Percentiles rank a stretch among this genome's conserved stretches.
Conservation (phyloP, 2,888 invertebrate species). For the Myathropa florea region DNA sequence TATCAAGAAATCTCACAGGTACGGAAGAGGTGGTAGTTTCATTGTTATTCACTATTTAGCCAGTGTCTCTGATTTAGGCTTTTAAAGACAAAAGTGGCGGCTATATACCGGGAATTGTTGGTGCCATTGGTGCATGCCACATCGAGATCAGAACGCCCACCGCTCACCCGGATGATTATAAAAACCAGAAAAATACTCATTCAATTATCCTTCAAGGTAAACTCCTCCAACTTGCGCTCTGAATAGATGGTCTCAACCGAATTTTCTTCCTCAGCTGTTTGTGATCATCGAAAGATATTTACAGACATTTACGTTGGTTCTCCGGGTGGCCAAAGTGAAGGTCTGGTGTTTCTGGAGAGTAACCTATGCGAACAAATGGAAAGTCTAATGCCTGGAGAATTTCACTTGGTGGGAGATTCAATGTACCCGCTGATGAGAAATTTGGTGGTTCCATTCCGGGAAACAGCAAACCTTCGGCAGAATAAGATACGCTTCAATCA, state of each 20-base stretch:
- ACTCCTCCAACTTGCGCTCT: neutral
- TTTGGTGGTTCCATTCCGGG: slow-evolving; percentile 24
- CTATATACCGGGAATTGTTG: slow-evolving; percentile 31
- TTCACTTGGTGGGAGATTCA: slow-evolving; percentile 25
- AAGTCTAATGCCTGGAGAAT: slow-evolving; percentile 20
- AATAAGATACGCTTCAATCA: slow-evolving; percentile 20
- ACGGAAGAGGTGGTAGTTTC: neutral
- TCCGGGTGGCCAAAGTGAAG: slow-evolving; percentile 13
- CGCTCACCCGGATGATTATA: neutral
- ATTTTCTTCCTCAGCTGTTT: slow-evolving; percentile 18
- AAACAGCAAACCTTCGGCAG: neutral
- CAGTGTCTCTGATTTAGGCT: neutral
- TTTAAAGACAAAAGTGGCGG: slow-evolving; percentile 37
- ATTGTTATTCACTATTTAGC: neutral
- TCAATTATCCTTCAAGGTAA: slow-evolving; percentile 46
- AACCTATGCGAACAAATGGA: slow-evolving; percentile 19
- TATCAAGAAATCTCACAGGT: slow-evolving; percentile 38
- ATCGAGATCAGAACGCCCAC: slow-evolving; percentile 25
- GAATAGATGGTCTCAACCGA: neutral
- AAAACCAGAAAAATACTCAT: neutral
- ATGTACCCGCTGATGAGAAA: slow-evolving; percentile 35
- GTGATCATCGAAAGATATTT: slow-evolving; percentile 48
- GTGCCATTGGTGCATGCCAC: slow-evolving; percentile 37
- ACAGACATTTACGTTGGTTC: slow-evolving; percentile 42
- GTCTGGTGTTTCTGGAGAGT: neutral